Evolutionary conservation across 2,888 invertebrate species (phyloP).

Genomic region (Geotrupes spiniger): DNA sequence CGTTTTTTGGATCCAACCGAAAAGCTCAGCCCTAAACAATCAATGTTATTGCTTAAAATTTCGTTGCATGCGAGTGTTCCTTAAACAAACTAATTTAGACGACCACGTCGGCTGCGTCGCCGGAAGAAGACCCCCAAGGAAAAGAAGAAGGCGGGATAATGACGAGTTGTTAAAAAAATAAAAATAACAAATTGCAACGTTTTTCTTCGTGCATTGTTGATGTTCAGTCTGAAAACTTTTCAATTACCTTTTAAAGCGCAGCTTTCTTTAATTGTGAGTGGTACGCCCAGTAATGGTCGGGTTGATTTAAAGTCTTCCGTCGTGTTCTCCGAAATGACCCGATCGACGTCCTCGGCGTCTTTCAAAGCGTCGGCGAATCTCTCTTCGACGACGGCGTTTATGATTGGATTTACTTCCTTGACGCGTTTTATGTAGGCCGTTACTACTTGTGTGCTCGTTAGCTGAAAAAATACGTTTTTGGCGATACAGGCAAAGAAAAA

Average conservation of each 20-base stretch:
- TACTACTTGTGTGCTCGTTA: too few relatives aligned
- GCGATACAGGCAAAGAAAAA: too few relatives aligned
- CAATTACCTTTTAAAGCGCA: conserved; percentile 67
- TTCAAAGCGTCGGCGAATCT: conserved; percentile 69
- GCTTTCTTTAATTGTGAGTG: conserved; percentile 79
- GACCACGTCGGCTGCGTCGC: too few relatives aligned
- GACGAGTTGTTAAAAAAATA: too few relatives aligned
- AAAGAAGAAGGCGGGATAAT: too few relatives aligned
- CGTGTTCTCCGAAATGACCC: conserved; percentile 49
- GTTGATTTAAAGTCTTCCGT: conserved; percentile 31
- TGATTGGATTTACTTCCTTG: conserved; percentile 69
- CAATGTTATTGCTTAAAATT: too few relatives aligned
- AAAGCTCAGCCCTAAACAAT: conserved; percentile 46
- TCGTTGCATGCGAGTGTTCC: too few relatives aligned
- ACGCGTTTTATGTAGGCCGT: conserved; percentile 77
- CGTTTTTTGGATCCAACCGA: conserved; percentile 41
- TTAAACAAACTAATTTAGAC: too few relatives aligned
- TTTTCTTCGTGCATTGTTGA: neutral
- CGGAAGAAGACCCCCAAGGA: too few relatives aligned
- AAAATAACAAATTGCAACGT: too few relatives aligned
- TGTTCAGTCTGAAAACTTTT: neutral
- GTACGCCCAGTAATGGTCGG: conserved; percentile 75
- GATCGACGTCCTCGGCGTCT: conserved; percentile 72
- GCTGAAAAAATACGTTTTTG: too few relatives aligned
- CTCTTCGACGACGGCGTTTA: conserved; percentile 79